Evolutionary conservation across 2,888 invertebrate species (phyloP).

Genomic region (Ophioninae sp.): DNA sequence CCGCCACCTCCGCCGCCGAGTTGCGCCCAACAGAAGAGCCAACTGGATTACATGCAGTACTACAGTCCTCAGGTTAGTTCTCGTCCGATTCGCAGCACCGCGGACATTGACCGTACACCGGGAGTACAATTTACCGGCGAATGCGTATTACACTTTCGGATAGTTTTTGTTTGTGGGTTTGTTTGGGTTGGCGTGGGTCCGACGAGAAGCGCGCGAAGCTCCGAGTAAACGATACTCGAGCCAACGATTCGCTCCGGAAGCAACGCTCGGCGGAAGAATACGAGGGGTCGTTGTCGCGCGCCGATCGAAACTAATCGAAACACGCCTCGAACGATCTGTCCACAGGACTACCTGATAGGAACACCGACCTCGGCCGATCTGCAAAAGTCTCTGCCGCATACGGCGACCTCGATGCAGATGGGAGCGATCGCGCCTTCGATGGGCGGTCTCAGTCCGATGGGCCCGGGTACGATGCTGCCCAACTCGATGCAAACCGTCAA

Average conservation of each 20-base stretch:
- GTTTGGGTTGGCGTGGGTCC: too few species aligned
- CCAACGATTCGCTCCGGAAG: too few species aligned
- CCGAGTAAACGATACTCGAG: too few species aligned
- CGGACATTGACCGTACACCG: too few species aligned
- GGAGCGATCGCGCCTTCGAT: conserved; percentile 79
- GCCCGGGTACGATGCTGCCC: conserved; percentile 78
- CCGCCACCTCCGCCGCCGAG: conserved; percentile 77
- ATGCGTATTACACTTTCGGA: too few species aligned
- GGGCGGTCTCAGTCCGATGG: conserved; percentile 79
- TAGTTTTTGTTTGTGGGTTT: too few species aligned
- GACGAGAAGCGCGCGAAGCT: background rate
- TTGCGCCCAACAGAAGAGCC: conserved; percentile 79
- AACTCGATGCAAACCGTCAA: conserved; percentile 79
- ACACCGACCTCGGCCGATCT: conserved; percentile 78
- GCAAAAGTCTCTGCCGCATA: conserved; percentile 79
- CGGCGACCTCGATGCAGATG: conserved; percentile 80
- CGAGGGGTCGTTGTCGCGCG: too few species aligned
- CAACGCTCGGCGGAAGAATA: too few species aligned
- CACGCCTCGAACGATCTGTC: conserved; percentile 43
- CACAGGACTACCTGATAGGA: conserved; percentile 78
- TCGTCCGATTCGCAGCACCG: background rate
- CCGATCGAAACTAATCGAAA: conserved; percentile 8
- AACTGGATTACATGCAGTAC: conserved; percentile 79
- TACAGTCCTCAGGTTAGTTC: conserved; percentile 77
- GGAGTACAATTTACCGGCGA: too few species aligned